Evolutionary conservation across 92 coral and sea anemone species (phyloP), one percentile per base, ranked within the genome.

Genomic region (Phenganax marumi): DNA sequence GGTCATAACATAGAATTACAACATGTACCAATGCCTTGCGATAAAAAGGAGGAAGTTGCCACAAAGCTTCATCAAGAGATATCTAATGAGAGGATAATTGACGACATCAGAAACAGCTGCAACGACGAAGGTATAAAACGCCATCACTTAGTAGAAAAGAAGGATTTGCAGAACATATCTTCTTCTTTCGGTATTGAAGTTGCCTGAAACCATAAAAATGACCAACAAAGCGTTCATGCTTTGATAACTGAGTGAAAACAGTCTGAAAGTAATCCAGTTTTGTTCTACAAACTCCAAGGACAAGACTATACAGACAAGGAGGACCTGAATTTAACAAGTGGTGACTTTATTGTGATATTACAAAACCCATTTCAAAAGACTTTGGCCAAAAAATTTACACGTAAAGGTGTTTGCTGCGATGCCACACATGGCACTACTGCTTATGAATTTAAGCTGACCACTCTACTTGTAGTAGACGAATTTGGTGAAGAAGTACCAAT

Each of bases 401-500:
- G 55, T 12, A 89, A 89, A 68, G 85, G 84, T 9, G 70, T 89
- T 43, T 87, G 90, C 21, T 56, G 78, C 46, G 92, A 89, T 58
- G 82, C 88, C 9, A 89, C 90, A 3, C 88, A 86, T 50, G 88
- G 92, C 17, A 89, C 92, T 8, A 89, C 87, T 61, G 92, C 85
- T 17, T 87, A 89, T 47, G 86, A 84, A 58, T 89, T 89, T 33
- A 63, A 19, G 10, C 87, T 89, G 16, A 80, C 80, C 55, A 82
- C 92, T 3, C 23, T 89, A 13, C 21, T 83, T 66, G 90, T 87
- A 47, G 64, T 80, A 23, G 90, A 89, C 81, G 92, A 89, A 8
- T 87, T 52, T 84, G 88, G 86, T 8, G 86, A 84, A 26, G 92
- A 88, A 23, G 68, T 89, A 72, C 88, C 86, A 21, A 80, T 70